Evolutionary conservation across 2,113 vertebrate genomes (phyloP).

Genomic region (Crypturellus undulatus): DNA sequence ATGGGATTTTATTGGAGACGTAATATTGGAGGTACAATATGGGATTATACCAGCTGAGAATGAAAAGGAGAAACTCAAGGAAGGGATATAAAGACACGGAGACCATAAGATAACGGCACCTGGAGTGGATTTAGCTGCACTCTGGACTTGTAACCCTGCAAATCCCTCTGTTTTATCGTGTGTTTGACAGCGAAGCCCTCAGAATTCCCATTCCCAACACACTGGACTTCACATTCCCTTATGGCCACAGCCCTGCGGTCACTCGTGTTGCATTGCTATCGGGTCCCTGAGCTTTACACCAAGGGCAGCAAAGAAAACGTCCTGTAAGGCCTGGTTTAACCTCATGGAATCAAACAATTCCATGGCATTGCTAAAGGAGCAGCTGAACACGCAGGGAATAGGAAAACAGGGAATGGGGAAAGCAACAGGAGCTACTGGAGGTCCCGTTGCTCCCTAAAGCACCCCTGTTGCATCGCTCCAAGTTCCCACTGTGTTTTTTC

Average conservation of each 20-base stretch:
- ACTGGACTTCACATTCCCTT: no score
- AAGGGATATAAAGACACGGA: fast-evolving
- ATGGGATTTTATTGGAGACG: no score
- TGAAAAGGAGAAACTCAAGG: neutral
- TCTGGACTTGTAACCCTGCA: neutral
- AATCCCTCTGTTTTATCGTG: fast-evolving
- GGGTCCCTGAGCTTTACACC: fast-evolving
- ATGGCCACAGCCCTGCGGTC: fast-evolving
- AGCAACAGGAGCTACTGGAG: neutral
- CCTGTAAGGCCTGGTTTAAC: no score
- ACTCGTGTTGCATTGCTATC: neutral
- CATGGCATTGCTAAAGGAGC: neutral
- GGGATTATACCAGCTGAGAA: neutral
- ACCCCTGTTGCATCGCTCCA: fast-evolving
- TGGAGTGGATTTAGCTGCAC: neutral
- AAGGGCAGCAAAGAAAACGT: neutral
- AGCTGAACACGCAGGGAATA: neutral
- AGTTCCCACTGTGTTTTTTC: neutral
- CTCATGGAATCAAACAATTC: no score
- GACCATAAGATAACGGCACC: neutral
- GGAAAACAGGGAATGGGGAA: neutral
- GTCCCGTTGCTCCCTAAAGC: neutral
- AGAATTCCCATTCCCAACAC: neutral
- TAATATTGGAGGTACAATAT: no score
- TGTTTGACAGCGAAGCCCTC: neutral